Evolutionary conservation across 2,113 vertebrate species (phyloP).

Genomic region (Phoxinus phoxinus): DNA sequence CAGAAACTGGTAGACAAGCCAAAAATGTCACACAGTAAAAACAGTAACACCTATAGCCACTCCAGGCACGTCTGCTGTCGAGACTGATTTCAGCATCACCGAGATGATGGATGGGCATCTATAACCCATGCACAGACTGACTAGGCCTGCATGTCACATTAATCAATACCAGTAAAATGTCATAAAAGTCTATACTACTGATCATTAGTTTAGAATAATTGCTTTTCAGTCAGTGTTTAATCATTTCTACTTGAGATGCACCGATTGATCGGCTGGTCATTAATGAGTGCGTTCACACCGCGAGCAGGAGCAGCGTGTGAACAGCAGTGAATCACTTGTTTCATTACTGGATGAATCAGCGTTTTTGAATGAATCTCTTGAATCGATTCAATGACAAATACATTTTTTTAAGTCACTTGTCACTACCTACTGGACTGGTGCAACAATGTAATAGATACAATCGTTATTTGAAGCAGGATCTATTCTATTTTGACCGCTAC

Average conservation of each 20-base stretch:
- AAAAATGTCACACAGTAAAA: constrained; percentile 29
- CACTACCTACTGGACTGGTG: too few relatives aligned
- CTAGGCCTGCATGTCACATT: background rate
- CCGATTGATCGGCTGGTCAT: too few relatives aligned
- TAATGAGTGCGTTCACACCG: too few relatives aligned
- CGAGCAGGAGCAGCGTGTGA: too few relatives aligned
- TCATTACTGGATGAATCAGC: too few relatives aligned
- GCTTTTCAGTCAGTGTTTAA: background rate
- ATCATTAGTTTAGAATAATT: background rate
- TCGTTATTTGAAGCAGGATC: too few relatives aligned
- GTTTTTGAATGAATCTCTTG: too few relatives aligned
- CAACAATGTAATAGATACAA: too few relatives aligned
- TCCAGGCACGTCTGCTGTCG: background rate
- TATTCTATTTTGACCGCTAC: too few relatives aligned
- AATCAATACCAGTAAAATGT: background rate
- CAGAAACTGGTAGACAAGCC: constrained; percentile 7
- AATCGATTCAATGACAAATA: too few relatives aligned
- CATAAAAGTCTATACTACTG: background rate
- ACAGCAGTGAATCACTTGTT: too few relatives aligned
- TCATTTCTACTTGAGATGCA: background rate
- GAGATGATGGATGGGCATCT: background rate
- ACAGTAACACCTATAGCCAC: background rate
- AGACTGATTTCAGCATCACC: background rate
- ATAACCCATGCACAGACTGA: background rate
- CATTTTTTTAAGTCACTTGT: too few relatives aligned